These are phyloP conservation scores for Archips xylosteana DNA, from an alignment of 2,888 invertebrate species.

Conservation along the genomic window DNA sequence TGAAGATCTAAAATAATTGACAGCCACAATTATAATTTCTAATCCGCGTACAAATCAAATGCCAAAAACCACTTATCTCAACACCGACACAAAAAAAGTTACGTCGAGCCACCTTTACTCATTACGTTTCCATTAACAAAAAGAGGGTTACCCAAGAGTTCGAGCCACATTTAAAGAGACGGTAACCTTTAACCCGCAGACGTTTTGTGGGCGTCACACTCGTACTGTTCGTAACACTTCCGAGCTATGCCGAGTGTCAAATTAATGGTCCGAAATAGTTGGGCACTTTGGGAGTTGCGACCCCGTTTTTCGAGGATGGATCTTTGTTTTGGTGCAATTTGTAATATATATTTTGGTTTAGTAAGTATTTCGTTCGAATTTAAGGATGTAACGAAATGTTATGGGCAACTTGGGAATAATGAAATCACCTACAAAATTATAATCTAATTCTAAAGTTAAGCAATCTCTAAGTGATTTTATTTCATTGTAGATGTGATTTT, in stretches of 20 bases:
- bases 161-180: constrained; percentile 64
- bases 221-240: constrained; percentile 71
- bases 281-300: constrained; percentile 59
- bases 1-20: constrained; percentile 40
- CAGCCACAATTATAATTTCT: constrained; percentile 36
- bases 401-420: too few species aligned
- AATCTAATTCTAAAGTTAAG: too few species aligned
- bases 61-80: constrained; percentile 40
- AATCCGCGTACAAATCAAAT: constrained; percentile 31
- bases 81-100: constrained; percentile 33
- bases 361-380: background rate
- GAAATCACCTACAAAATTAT: too few species aligned
- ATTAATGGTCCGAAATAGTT: constrained; percentile 80
- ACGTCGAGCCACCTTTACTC: constrained; percentile 54
- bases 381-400: background rate
- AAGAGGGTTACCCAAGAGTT: constrained; percentile 65
- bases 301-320: constrained; percentile 56
- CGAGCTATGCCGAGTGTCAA: constrained; percentile 77
- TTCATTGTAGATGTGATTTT: too few species aligned
- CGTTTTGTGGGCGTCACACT: constrained; percentile 72
- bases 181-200: constrained; percentile 75
- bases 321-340: constrained; percentile 50
- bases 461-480: too few species aligned
- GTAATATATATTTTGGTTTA: constrained; percentile 22
- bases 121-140: constrained; percentile 77